Percentiles rank a stretch among this genome's conserved stretches.
Conservation (phyloP, 2,797 vertebrate genomes). For the Taenioides sp. region DNA sequence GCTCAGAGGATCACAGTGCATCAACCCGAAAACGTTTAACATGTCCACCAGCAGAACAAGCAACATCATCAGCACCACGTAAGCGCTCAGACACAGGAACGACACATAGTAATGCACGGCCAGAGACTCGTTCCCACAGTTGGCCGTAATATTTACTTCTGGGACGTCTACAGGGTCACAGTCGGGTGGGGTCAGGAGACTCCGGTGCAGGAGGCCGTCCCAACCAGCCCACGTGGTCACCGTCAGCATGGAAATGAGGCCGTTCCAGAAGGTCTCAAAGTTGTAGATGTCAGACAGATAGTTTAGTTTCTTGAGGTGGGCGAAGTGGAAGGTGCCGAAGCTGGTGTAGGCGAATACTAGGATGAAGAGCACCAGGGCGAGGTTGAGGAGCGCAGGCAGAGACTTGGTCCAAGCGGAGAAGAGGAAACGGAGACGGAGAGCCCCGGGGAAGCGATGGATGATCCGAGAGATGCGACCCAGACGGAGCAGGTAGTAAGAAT, state of each 20-base stretch:
- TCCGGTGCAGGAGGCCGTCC: not conserved
- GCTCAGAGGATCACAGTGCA: constrained; percentile 6
- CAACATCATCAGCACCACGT: not conserved
- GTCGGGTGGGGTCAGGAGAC: not conserved
- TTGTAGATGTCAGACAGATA: not conserved
- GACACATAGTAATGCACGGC: not conserved
- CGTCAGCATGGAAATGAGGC: not conserved
- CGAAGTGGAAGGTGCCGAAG: constrained; percentile 2
- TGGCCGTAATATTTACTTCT: too few relatives aligned
- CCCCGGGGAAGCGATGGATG: not conserved
- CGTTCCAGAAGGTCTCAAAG: not conserved
- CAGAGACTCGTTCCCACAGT: not conserved
- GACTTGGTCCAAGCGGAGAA: not conserved
- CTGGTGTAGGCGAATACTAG: not conserved
- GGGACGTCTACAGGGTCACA: not conserved
- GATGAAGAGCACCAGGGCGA: not conserved
- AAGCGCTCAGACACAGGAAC: not conserved
- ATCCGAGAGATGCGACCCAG: not conserved
- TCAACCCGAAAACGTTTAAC: not conserved
- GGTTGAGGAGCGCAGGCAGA: not conserved
- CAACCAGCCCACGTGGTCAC: not conserved
- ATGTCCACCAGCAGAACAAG: not conserved
- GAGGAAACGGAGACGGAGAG: not conserved
- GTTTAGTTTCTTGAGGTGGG: not conserved
- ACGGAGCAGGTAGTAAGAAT: not conserved